Base-by-base conservation (phyloP, 2,797 vertebrate species). In the Prionace glauca region DNA sequence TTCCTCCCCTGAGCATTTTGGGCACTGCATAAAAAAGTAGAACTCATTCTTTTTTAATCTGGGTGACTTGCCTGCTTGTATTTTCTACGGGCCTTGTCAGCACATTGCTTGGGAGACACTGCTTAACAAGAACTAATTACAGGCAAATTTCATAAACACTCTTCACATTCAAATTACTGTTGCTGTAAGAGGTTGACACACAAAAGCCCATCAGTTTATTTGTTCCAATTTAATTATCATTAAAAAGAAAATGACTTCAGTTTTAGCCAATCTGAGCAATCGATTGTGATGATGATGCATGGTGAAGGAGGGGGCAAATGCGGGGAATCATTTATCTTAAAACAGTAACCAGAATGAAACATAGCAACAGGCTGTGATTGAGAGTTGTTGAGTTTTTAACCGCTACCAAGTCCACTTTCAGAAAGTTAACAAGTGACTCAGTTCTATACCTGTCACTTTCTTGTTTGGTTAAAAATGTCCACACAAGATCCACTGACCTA, bases 111-210 rank as follows among this genome's bases (percentile, higher is more conserved):
- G 90, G 36, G 18, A 92, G 65, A 22, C 36, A n/a, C n/a, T 62
- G 67, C 65, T 92, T 36, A 92, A 92, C 90, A 92, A 92, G 36
- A 92, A 92, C 36, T 92, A 92, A 92, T 92, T 92, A 92, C 90
- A 69, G n/a, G 20, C 18, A 36, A 92, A 92, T 36, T 92, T 67
- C 65, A 92, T 41, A 41, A 67, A 92, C 81, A 45, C 62, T 41
- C 90, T 29, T 69, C 41, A 92, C 20, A 69, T 67, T 67, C 65
- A 92, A 92, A 69, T 92, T 12, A 92, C n/a, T 67, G n/a, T 67
- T 67, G n/a, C 69, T 22, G 9, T 11, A 92, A 41, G 36, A 92
- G 65, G 65, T 3, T 69, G 90, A 24, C 20, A 92, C 36, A 69
- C 10, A 69, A n/a, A 92, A 36, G n/a, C 65, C n/a, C 90, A 16